Evolutionary conservation across 2,888 invertebrate species (phyloP), one percentile per base, ranked within the genome.

Genomic region (Sthenelais limicola): DNA sequence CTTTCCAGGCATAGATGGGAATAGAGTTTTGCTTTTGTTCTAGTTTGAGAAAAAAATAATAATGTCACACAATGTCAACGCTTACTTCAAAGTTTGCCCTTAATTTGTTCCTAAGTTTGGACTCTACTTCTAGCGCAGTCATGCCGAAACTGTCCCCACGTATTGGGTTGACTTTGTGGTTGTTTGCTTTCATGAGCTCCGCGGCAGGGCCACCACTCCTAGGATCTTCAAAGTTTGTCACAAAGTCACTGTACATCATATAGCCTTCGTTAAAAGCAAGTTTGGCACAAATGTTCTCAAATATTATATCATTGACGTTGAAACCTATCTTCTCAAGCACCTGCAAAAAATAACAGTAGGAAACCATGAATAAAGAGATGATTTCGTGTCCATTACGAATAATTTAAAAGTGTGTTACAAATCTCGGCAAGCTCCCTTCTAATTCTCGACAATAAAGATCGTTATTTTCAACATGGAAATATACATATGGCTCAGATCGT

Each of bases 21-120:
- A n/a, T n/a, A n/a, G n/a, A n/a, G n/a, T n/a, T n/a, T n/a, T n/a
- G n/a, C n/a, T n/a, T n/a, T n/a, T n/a, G n/a, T n/a, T n/a, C n/a
- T n/a, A n/a, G n/a, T n/a, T n/a, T n/a, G n/a, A n/a, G n/a, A n/a
- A n/a, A n/a, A n/a, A n/a, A n/a, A n/a, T n/a, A n/a, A n/a, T n/a
- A n/a, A n/a, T n/a, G n/a, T n/a, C n/a, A n/a, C n/a, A n/a, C n/a
- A n/a, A n/a, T n/a, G n/a, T n/a, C n/a, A n/a, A n/a, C n/a, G 56
- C 70, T 21, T 21, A 86, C 86, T 54, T 82, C 80, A 80, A 86
- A 86, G 77, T 86, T 86, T 73, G 85, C 85, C 26, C 84, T 74
- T 1, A 86, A 79, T 77, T 86, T 86, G 68, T 77, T 79, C 5
- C 79, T 73, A 24, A 86, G 76, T 68, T 81, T 84, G 28, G 62